Evolutionary conservation across 2,797 vertebrate species (phyloP).

Genomic region (Phalanger gymnotis): DNA sequence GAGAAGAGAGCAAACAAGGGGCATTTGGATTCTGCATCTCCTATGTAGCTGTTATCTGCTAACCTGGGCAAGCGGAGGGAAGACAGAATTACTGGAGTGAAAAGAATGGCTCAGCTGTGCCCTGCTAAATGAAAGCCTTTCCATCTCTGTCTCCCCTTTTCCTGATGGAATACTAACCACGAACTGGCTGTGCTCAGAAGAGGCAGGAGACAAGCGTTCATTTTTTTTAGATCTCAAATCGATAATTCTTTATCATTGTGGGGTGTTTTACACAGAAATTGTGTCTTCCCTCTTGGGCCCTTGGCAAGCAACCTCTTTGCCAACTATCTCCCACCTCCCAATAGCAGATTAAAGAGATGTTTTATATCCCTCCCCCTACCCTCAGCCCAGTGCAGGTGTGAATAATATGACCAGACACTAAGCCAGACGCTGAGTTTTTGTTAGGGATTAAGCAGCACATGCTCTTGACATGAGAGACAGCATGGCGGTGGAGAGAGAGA

Average conservation of each 20-base stretch:
- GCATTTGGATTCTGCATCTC: neutral
- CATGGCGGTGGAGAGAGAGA: accelerated
- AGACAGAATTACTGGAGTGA: neutral
- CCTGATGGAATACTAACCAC: neutral
- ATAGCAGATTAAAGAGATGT: constrained; percentile 40
- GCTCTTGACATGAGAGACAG: neutral
- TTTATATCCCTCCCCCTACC: neutral
- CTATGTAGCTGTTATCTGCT: neutral
- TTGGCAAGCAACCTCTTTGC: neutral
- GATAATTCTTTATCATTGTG: neutral
- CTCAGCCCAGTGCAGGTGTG: constrained; percentile 2
- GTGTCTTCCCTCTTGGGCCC: constrained; percentile 31
- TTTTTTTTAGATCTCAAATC: constrained; percentile 37
- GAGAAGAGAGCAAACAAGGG: neutral
- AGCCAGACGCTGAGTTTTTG: neutral
- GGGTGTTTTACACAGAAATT: neutral
- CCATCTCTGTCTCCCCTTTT: neutral
- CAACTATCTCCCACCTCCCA: neutral
- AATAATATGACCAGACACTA: accelerated
- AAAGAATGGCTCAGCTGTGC: neutral
- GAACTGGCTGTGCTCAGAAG: neutral
- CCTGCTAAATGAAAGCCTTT: neutral
- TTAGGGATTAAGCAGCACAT: neutral
- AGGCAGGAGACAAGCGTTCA: neutral
- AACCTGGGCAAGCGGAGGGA: constrained; percentile 1